Evolutionary conservation across 2,888 invertebrate species (phyloP).

Genomic region (Sinopyrophorus schimmeli): DNA sequence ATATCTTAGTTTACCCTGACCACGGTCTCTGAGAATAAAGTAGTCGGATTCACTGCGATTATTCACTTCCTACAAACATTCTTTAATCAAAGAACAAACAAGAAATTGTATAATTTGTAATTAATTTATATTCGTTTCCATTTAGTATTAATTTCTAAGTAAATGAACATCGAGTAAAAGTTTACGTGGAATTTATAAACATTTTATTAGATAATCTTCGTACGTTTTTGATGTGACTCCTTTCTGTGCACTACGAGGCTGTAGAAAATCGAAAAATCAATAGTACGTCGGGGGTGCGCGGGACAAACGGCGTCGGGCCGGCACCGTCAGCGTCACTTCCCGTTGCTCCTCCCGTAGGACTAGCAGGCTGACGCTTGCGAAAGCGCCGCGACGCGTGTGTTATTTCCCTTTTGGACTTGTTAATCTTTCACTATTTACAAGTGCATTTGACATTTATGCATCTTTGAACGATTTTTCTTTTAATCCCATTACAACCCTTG

Average conservation of each 20-base stretch:
- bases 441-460: constrained; percentile 17
- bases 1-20: constrained; percentile 29
- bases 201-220: constrained; percentile 41
- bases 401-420: constrained; percentile 24
- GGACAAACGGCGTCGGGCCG: constrained; percentile 37
- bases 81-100: no score
- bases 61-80: constrained; percentile 21
- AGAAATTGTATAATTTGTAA: no score
- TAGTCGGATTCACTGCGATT: constrained; percentile 29
- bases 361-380: constrained; percentile 32
- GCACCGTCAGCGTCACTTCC: constrained; percentile 40
- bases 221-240: constrained; percentile 40
- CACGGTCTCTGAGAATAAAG: constrained; percentile 34
- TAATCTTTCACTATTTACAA: constrained; percentile 30
- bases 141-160: no score
- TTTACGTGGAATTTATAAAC: constrained; percentile 33
- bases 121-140: no score
- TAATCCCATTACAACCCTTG: neutral
- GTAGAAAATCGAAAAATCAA: constrained; percentile 41
- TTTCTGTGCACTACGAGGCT: constrained; percentile 42
- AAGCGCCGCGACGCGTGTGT: constrained; percentile 35
- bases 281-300: constrained; percentile 36
- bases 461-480: constrained; percentile 2
- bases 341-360: constrained; percentile 39
- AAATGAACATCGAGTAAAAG: no score